Base-by-base conservation (phyloP, 2,797 vertebrate genomes). In the Astyanax mexicanus region DNA sequence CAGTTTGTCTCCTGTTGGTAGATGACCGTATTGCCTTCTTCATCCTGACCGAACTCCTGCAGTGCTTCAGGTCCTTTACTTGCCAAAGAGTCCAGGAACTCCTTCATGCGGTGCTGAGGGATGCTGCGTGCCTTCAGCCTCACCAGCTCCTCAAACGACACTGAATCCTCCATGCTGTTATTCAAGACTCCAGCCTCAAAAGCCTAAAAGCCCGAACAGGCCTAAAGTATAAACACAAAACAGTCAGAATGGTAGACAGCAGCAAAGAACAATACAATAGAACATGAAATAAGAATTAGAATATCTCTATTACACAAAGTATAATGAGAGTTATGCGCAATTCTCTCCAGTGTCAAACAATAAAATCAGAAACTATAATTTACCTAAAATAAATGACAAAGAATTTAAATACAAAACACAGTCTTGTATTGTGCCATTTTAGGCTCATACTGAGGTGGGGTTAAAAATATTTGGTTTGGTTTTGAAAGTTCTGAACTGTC, bases 41-140 rank as follows among this genome's bases (percentile, higher is more conserved):
- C 89, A 1, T 85, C 88, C 84, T 98, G 96, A 79, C 76, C 89
- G 79, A 98, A 98, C 83, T 99, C 96, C 85, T 97, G 96, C 80
- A 99, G 91, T 45, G 95, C 97, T 85, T 98, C 96, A 0, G 95
- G 95, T 32, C 96, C 96, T 85, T 98, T 99, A 69, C 88, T 95
- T 80, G 96, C 95, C 88, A 99, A 86, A 2, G 97, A 98, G 87
- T 99, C 97, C 84, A 98, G 90, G 83, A 99, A 98, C 86, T 98
- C 97, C 90, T 99, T 98, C 97, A 99, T 98, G 88, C 96, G 96
- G 92, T 98, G 96, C 82, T 98, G 97, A 1, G 97, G 97, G 81
- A 99, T 95, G 17, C 96, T 96, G 77, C 96, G 93, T 0, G 96
- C 96, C 90, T 97, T 99, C 83, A 98, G 95, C 73, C 97, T 94